Percentiles rank a stretch among this genome's conserved stretches.
These are phyloP conservation scores for Fundulus diaphanus DNA, from an alignment of 2,797 vertebrate genomes.

Conservation along the genomic window DNA sequence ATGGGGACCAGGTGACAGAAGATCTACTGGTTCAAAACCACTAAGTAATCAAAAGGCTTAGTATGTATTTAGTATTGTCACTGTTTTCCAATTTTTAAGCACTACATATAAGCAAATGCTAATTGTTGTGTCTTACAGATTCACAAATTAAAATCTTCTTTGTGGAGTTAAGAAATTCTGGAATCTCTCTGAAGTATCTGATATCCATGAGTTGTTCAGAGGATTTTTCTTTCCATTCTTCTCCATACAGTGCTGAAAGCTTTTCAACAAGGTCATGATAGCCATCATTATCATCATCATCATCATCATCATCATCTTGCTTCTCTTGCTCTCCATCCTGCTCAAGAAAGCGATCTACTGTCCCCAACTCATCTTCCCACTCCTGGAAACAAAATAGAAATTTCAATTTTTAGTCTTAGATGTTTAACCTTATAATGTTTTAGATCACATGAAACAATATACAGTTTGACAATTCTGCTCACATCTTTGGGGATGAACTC, in stretches of 20 bases:
- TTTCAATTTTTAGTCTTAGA: background rate
- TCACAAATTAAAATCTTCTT: slow-evolving; percentile 34
- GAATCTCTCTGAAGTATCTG: slow-evolving; percentile 42
- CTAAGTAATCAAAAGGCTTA: background rate
- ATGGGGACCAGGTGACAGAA: background rate
- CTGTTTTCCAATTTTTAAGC: background rate
- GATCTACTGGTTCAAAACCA: background rate
- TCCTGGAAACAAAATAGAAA: slow-evolving; percentile 37
- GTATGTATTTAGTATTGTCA: background rate
- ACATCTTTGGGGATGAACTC: slow-evolving; percentile 61
- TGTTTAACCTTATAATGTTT: background rate
- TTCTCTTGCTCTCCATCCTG: background rate
- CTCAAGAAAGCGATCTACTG: background rate
- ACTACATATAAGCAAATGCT: too few species aligned
- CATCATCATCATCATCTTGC: background rate
- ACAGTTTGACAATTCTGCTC: background rate
- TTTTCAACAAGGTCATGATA: slow-evolving; percentile 16
- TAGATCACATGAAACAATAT: background rate
- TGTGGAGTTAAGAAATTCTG: slow-evolving; percentile 2
- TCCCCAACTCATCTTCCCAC: slow-evolving; percentile 51
- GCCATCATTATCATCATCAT: slow-evolving; percentile 8
- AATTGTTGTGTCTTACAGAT: slow-evolving; percentile 32
- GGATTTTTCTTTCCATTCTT: slow-evolving; percentile 25
- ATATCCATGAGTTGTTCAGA: slow-evolving; percentile 12
- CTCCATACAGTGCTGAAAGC: slow-evolving; percentile 51